Evolutionary conservation across 2,888 invertebrate genomes (phyloP).

Genomic region (Pinctada fucata): DNA sequence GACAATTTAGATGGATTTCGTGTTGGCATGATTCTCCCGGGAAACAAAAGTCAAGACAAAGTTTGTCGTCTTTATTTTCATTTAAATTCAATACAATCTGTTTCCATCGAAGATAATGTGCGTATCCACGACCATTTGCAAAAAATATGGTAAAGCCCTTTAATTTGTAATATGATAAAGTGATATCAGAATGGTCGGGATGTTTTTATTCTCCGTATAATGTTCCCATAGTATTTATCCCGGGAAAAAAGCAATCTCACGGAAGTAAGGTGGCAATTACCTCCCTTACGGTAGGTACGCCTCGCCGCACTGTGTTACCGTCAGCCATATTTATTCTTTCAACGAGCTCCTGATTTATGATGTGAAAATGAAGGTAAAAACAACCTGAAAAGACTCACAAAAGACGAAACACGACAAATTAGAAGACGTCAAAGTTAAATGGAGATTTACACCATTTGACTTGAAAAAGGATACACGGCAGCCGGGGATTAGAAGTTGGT

Average conservation of each 20-base stretch:
- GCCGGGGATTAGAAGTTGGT: neutral
- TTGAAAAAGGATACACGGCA: neutral
- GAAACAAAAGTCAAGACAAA: too few species aligned
- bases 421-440: neutral
- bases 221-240: neutral
- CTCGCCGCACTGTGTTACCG: neutral
- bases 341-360: neutral
- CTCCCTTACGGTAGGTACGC: neutral
- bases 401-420: constrained; percentile 2
- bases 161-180: constrained; percentile 2
- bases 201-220: neutral
- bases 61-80: too few species aligned
- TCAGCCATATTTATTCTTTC: neutral
- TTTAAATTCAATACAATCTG: neutral
- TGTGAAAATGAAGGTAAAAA: constrained; percentile 1
- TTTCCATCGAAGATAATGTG: neutral
- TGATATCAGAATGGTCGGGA: neutral
- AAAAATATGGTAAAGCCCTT: neutral
- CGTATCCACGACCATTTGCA: neutral
- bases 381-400: neutral
- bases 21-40: too few species aligned
- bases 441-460: neutral
- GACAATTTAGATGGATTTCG: too few species aligned
- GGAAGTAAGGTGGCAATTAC: neutral
- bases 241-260: neutral